A percentile compares a stretch with the other conserved stretches of the same genome.
These are phyloP conservation scores for Vanessa tameamea DNA, from an alignment of 1,140 invertebrate species.

Conservation along the genomic window DNA sequence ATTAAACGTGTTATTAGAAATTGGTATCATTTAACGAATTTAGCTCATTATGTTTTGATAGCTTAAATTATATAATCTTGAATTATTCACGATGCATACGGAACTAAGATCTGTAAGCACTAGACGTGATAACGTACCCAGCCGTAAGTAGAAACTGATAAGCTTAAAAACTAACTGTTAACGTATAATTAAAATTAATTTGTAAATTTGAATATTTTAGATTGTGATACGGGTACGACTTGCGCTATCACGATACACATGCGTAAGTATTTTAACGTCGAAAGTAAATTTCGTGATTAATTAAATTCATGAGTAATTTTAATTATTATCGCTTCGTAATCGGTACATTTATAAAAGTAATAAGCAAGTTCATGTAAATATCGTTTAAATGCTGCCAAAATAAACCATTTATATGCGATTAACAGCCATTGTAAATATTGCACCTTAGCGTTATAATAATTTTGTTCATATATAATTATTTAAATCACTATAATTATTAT, in stretches of 20 bases:
- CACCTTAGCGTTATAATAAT: not conserved
- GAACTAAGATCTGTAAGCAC: constrained; percentile 65
- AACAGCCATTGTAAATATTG: constrained; percentile 7
- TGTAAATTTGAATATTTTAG: constrained; percentile 69
- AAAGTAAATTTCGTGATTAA: not conserved
- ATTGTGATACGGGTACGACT: constrained; percentile 76
- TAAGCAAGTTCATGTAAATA: not conserved
- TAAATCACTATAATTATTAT: too few species aligned
- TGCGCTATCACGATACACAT: constrained; percentile 77
- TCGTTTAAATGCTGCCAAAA: not conserved
- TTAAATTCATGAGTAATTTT: not conserved
- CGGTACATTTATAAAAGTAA: not conserved
- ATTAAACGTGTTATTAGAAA: constrained; percentile 59
- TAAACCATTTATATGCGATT: not conserved
- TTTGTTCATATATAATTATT: too few species aligned
- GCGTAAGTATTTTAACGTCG: constrained; percentile 61
- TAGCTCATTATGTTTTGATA: not conserved
- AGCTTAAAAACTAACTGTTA: constrained; percentile 30
- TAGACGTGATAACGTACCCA: constrained; percentile 71
- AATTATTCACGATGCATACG: constrained; percentile 49
- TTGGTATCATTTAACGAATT: constrained; percentile 30
- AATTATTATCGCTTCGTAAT: not conserved
- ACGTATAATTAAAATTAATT: constrained; percentile 35
- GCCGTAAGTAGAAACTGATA: constrained; percentile 66
- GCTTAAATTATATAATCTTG: not conserved